These are phyloP conservation scores for Aptenodytes patagonicus DNA, from an alignment of 2,113 vertebrate species.

Conservation along the genomic window DNA sequence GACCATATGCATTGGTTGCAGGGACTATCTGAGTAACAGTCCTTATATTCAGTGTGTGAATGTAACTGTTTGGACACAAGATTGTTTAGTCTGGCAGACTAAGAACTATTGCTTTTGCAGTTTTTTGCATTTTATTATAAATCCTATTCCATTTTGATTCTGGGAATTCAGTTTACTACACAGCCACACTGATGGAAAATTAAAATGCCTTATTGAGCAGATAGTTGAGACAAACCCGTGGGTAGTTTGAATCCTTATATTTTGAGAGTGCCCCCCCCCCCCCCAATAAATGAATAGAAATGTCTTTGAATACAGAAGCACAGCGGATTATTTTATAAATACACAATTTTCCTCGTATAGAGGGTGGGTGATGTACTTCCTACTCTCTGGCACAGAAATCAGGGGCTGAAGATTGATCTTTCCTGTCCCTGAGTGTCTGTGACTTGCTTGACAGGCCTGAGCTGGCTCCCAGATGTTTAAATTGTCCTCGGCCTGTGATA, in stretches of 20 bases:
- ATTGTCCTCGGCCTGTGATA: conserved; percentile 72
- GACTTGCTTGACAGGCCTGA: conserved; percentile 77
- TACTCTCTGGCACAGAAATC: conserved; percentile 42
- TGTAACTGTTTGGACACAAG: background rate
- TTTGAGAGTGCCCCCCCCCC: background rate
- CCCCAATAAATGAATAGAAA: background rate
- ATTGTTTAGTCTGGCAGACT: background rate
- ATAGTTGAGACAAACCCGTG: background rate
- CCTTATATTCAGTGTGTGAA: background rate
- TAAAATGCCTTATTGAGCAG: background rate
- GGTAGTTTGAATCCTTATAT: background rate
- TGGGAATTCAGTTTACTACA: background rate
- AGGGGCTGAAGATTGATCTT: conserved; percentile 67
- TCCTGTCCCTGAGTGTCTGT: conserved; percentile 71
- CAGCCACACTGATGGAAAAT: background rate
- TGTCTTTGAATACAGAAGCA: background rate
- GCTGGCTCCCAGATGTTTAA: conserved; percentile 79
- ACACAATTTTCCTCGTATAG: background rate
- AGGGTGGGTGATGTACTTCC: conserved; percentile 24
- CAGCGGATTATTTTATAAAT: background rate
- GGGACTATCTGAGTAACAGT: background rate
- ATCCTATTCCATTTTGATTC: background rate
- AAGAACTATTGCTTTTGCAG: background rate
- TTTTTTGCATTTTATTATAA: background rate
- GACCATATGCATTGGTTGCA: background rate